phyloP scores from a whole-genome alignment of 2,888 invertebrate species.

The Nymphalis polychloros region DNA sequence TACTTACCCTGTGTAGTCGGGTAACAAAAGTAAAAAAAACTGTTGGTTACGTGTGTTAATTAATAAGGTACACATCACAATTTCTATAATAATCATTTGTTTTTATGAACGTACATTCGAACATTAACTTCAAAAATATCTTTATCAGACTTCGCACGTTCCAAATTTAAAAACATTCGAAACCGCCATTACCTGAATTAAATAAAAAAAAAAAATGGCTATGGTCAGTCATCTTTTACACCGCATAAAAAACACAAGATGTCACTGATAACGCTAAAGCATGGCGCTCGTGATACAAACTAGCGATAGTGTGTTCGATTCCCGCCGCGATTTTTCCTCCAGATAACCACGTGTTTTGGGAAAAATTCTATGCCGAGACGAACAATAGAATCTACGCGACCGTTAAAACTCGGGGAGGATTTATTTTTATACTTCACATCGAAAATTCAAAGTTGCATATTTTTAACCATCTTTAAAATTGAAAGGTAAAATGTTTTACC shows the following conservation, averaged over 20 bases:
- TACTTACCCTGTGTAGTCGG: no score
- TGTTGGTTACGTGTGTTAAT: no score
- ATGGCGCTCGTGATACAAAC: constrained; percentile 58
- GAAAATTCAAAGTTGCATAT: background rate
- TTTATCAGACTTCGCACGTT: background rate
- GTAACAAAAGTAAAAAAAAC: no score
- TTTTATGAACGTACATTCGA: no score
- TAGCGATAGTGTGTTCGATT: constrained; percentile 70
- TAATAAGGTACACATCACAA: no score
- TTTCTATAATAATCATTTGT: no score
- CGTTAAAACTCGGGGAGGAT: constrained; percentile 21
- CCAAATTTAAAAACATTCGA: background rate
- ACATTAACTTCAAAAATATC: no score
- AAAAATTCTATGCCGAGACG: constrained; percentile 53
- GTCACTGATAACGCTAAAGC: constrained; percentile 46
- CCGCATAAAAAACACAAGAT: constrained; percentile 48
- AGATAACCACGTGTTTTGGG: constrained; percentile 67
- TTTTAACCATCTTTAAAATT: no score
- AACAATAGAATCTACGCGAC: constrained; percentile 52
- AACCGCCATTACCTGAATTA: background rate
- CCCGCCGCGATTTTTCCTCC: constrained; percentile 62
- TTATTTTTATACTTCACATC: constrained; percentile 3
- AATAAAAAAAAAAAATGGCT: background rate
- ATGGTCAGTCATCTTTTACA: constrained; percentile 45
- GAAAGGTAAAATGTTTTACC: no score